Base-by-base conservation (phyloP, 2,113 vertebrate genomes). In the Coryphaenoides rupestris region DNA sequence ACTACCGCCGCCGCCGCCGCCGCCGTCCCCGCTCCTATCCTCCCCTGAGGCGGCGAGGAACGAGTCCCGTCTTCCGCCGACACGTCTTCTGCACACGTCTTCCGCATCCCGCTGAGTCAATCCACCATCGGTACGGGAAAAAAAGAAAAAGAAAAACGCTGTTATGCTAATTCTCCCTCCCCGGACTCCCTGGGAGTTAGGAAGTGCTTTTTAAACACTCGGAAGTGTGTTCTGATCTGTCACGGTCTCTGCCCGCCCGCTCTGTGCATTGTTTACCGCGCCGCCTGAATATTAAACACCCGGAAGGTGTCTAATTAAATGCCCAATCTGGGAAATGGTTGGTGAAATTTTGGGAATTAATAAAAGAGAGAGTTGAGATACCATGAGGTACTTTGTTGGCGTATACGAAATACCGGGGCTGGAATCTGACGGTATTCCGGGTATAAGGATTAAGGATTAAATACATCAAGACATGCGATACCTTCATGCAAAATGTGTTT, bases 131-230 rank as follows among this genome's bases (percentile, higher is more conserved):
- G 13, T 40, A 40, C 33, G 9, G 13, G 13, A 7, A 7, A 40
- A 26, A 40, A 12, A 40, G 13, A 7, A 7, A 40, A 26, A 40
- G 9, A 12, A 14, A 60, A 55, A 24, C 21, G 67, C 33, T 60
- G 46, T 77, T 76, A 83, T 80, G 80, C 63, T 71, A 79, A 83
- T 77, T 65, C 68, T n/a, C n/a, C n/a, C n/a, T n/a, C n/a, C n/a
- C n/a, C n/a, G n/a, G n/a, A n/a, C 12, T 63, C 59, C 59, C 65
- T 49, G 13, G 33, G 33, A 40, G 33, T 40, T 40, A 12, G 33
- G 33, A 65, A 63, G 76, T 66, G 70, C 63, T 72, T 73, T 76
- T 72, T 70, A 74, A 77, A 75, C 72, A 62, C 68, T 22, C 54
- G 33, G 58, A 55, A 76, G 61, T 61, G 66, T 23, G 57, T 62